Conservation (phyloP, 2,113 vertebrate genomes). For the Ciconia boyciana region DNA sequence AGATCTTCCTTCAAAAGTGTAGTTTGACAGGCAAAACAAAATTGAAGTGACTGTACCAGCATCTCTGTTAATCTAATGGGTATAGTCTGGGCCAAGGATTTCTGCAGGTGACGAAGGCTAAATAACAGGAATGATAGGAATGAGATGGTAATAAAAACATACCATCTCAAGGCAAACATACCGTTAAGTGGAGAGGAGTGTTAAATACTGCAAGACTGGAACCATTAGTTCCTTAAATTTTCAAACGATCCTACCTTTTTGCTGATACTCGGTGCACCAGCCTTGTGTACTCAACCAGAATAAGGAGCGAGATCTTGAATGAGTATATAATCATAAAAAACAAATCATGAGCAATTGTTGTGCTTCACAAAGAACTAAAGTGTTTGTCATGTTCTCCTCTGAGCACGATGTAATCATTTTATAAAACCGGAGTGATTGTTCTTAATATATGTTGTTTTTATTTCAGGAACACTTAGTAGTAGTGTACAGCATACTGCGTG, state of each 20-base stretch:
- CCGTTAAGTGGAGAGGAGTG: not conserved
- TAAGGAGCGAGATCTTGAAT: not conserved
- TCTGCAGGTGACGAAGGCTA: not conserved
- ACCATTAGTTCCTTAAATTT: not conserved
- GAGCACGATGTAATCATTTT: conserved; percentile 17
- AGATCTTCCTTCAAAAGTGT: not conserved
- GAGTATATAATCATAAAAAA: conserved; percentile 7
- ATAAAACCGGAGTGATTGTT: conserved; percentile 22
- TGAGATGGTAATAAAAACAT: not conserved
- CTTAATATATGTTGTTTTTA: conserved; percentile 5
- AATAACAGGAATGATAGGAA: not conserved
- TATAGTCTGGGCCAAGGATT: not conserved
- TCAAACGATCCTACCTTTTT: not conserved
- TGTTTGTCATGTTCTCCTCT: conserved; percentile 31
- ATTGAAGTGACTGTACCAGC: not conserved
- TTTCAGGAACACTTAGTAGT: not conserved
- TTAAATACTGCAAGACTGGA: not conserved
- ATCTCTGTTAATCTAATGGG: not conserved
- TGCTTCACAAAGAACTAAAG: not conserved
- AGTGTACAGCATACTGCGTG: not conserved
- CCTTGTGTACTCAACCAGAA: not conserved
- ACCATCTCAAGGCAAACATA: not conserved
- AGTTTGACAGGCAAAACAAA: not conserved
- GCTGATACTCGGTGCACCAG: not conserved
- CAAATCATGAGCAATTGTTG: not conserved